Conservation (phyloP, 2,888 invertebrate species). For the Xiphydria camelus region DNA sequence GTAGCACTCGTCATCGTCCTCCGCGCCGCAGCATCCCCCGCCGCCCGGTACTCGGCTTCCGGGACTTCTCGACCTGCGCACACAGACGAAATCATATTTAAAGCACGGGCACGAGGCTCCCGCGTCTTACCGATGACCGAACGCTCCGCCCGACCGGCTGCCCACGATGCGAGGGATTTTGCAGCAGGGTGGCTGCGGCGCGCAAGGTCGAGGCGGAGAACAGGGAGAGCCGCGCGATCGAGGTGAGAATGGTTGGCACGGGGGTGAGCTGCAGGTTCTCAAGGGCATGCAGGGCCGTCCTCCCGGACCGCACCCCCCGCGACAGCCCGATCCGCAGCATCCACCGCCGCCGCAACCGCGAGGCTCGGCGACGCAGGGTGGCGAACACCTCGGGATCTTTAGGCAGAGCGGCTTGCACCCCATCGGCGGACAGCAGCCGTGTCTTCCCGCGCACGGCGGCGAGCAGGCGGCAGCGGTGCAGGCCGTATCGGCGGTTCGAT, state of each 20-base stretch:
- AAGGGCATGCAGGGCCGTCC: constrained; percentile 39
- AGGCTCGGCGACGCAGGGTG: constrained; percentile 27
- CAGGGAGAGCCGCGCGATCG: constrained; percentile 32
- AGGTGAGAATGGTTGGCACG: constrained; percentile 25
- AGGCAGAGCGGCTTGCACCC: constrained; percentile 30
- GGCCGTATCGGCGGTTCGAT: constrained; percentile 3
- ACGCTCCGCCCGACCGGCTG: constrained; percentile 8
- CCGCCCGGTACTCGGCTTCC: constrained; percentile 24
- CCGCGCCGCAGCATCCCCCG: constrained; percentile 15
- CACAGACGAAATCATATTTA: constrained; percentile 21
- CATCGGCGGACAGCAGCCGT: constrained; percentile 33
- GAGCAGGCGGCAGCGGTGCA: constrained; percentile 16
- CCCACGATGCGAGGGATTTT: constrained; percentile 18
- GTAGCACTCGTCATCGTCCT: constrained; percentile 15
- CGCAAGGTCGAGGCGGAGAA: constrained; percentile 27
- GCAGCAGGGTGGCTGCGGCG: constrained; percentile 29
- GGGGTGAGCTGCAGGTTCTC: constrained; percentile 31
- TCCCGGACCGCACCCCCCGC: constrained; percentile 42
- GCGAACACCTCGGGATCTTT: constrained; percentile 22
- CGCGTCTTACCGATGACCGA: constrained; percentile 37
- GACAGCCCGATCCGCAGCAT: constrained; percentile 45
- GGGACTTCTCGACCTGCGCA: constrained; percentile 24
- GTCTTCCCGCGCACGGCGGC: constrained; percentile 30
- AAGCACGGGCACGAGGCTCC: too few relatives aligned
- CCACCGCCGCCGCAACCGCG: constrained; percentile 40